Evolutionary conservation across 2,113 vertebrate species (phyloP).

Genomic region (Tursiops truncatus): DNA sequence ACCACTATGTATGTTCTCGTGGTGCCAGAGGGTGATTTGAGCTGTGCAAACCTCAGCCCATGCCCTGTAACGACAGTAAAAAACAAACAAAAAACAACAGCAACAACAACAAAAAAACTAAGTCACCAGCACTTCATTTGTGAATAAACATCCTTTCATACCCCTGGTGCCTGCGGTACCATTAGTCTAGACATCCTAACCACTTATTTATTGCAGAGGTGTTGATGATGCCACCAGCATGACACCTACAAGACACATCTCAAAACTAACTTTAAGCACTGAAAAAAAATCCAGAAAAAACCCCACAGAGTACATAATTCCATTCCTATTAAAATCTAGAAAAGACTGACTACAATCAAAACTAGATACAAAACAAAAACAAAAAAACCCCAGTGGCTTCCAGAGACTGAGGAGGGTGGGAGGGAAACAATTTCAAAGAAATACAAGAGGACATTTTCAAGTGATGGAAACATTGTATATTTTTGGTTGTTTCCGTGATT

Average conservation of each 20-base stretch:
- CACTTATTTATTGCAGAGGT: neutral
- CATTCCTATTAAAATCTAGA: neutral
- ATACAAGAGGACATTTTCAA: neutral
- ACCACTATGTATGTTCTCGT: accelerated
- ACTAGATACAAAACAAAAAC: neutral
- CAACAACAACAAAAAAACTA: neutral
- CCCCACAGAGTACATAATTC: neutral
- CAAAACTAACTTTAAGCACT: no score
- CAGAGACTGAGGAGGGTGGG: neutral
- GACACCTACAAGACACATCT: neutral
- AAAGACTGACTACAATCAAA: neutral
- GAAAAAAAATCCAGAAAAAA: neutral
- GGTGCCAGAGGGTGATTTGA: neutral
- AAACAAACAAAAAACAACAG: neutral
- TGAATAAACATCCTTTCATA: neutral
- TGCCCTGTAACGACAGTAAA: neutral
- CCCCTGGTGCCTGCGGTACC: no score
- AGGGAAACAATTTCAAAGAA: neutral
- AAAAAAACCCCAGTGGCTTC: neutral
- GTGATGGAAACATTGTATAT: neutral
- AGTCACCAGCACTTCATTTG: no score
- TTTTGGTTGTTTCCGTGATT: neutral
- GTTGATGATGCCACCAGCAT: neutral
- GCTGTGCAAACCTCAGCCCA: neutral
- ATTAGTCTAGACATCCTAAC: neutral